Evolutionary conservation across 2,797 vertebrate genomes (phyloP).

Genomic region (Sebastes kiyomatsui): DNA sequence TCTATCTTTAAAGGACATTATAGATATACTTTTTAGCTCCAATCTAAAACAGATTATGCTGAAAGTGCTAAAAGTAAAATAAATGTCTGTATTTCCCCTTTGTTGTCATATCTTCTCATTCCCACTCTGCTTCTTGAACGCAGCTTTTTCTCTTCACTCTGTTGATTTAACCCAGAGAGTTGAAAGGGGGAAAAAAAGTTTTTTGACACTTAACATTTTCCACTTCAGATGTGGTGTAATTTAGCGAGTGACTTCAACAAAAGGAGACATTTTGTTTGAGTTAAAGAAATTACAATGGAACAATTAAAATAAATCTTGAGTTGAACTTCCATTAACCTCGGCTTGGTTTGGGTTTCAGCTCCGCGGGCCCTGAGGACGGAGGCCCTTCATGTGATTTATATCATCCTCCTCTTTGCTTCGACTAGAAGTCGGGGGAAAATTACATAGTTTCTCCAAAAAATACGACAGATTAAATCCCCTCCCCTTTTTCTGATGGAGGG

Average conservation of each 20-base stretch:
- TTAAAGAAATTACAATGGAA: slow-evolving; percentile 78
- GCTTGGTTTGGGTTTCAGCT: slow-evolving; percentile 77
- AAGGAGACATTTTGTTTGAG: slow-evolving; percentile 81
- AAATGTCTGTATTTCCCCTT: not conserved
- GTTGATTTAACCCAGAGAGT: slow-evolving; percentile 52
- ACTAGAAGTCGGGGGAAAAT: slow-evolving; percentile 56
- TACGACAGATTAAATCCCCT: slow-evolving; percentile 53
- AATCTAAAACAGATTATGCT: not conserved
- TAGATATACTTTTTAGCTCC: not conserved
- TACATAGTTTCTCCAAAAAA: slow-evolving; percentile 61
- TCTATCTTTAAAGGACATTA: not conserved
- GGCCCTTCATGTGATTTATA: slow-evolving; percentile 79
- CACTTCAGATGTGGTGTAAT: slow-evolving; percentile 74
- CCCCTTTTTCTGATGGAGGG: slow-evolving; percentile 53
- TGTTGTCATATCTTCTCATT: slow-evolving; percentile 24
- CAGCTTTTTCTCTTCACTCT: slow-evolving; percentile 55
- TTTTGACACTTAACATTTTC: slow-evolving; percentile 71
- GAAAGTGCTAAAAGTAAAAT: not conserved
- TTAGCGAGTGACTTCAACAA: slow-evolving; percentile 75
- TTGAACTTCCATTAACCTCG: slow-evolving; percentile 83
- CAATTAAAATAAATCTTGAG: slow-evolving; percentile 85
- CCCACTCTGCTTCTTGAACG: slow-evolving; percentile 33
- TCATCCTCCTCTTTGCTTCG: slow-evolving; percentile 65
- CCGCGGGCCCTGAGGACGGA: slow-evolving; percentile 66
- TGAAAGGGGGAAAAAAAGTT: not conserved